Evolutionary conservation across 64 coral and sea anemone species (phyloP).

Genomic region (Cladopsammia gracilis): DNA sequence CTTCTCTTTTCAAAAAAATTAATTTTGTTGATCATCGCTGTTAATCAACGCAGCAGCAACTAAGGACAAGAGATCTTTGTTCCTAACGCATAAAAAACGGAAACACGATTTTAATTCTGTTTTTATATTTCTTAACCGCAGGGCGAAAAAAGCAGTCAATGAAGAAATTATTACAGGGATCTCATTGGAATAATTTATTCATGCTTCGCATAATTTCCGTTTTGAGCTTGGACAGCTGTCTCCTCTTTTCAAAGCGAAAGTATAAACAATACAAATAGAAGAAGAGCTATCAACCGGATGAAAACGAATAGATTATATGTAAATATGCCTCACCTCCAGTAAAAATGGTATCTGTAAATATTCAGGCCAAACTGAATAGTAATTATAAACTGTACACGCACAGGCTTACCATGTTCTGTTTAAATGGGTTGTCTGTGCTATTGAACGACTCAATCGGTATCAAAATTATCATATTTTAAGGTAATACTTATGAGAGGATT

Average conservation of each 20-base stretch:
- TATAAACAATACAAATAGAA: not conserved
- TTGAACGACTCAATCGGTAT: no score
- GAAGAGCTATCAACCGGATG: not conserved
- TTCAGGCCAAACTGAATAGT: not conserved
- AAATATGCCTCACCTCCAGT: not conserved
- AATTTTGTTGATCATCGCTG: no score
- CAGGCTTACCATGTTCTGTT: no score
- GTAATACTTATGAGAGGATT: no score
- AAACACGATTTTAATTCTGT: not conserved
- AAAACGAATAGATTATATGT: conserved; percentile 16
- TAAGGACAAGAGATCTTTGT: not conserved
- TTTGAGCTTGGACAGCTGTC: not conserved
- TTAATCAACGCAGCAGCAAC: no score
- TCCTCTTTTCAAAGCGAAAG: not conserved
- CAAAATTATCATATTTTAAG: no score
- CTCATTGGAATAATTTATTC: not conserved
- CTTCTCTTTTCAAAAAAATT: no score
- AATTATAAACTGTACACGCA: no score
- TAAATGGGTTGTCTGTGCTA: no score
- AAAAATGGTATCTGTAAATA: not conserved
- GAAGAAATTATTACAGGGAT: not conserved
- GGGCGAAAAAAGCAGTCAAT: conserved; percentile 3
- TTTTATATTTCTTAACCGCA: conserved; percentile 2
- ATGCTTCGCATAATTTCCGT: not conserved
- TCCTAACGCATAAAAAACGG: not conserved